Percentiles rank a stretch among this genome's conserved stretches.
Conservation (phyloP, 64 coral and sea anemone genomes). For the Trachythela sp. region DNA sequence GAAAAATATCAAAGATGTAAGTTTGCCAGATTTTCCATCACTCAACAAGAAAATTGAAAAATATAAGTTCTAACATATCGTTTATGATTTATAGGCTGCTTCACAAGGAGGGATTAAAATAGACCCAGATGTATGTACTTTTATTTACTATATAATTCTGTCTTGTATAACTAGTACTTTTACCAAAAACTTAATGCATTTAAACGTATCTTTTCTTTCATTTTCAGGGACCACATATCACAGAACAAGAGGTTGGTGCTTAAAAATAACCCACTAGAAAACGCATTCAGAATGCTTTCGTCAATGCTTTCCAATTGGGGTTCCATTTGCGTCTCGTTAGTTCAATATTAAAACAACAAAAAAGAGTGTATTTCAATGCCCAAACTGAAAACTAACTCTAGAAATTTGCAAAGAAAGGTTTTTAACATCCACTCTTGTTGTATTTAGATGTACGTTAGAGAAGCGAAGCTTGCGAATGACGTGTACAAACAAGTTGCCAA, state of each 20-base stretch:
- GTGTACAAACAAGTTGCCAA: slow-evolving; percentile 97
- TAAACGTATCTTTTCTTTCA: slow-evolving; percentile 18
- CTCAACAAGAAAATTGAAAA: neutral
- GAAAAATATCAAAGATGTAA: slow-evolving; percentile 88
- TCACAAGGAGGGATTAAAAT: slow-evolving; percentile 5
- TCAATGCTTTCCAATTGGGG: too few relatives aligned
- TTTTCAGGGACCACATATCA: slow-evolving; percentile 90
- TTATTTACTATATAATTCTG: neutral
- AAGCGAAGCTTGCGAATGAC: slow-evolving; percentile 96
- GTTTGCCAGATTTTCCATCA: neutral
- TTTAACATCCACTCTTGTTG: neutral
- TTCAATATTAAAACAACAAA: too few relatives aligned
- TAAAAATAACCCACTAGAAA: too few relatives aligned
- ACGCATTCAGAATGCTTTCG: too few relatives aligned
- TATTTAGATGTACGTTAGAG: slow-evolving; percentile 81
- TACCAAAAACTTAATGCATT: neutral
- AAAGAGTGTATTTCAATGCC: too few relatives aligned
- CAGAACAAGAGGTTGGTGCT: slow-evolving; percentile 79
- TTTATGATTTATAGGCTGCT: neutral
- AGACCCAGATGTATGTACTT: neutral
- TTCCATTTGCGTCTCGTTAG: too few relatives aligned
- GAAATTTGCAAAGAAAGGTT: too few relatives aligned
- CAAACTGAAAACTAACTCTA: too few relatives aligned
- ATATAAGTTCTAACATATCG: neutral
- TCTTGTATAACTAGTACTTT: neutral